Evolutionary conservation across 2,888 invertebrate genomes (phyloP), one percentile per base, ranked within the genome.

Genomic region (Dromius quadrimaculatus): DNA sequence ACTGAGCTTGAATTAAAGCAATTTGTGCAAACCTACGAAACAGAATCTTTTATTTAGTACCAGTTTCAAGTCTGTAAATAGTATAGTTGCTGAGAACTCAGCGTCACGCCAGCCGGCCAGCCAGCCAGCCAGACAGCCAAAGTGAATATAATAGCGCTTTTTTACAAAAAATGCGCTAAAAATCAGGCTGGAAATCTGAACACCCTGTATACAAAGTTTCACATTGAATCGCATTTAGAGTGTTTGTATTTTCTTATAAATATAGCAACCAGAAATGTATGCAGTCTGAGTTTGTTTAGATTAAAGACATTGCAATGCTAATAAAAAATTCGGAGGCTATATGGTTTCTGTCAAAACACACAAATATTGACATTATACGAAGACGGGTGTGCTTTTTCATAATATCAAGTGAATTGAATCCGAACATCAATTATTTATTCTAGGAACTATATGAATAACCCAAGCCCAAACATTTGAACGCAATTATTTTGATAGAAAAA

Each of bases 221-320:
- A n/a, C n/a, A n/a, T n/a, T n/a, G n/a, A n/a, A n/a, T 3, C 28
- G 28, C 8, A 28, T 5, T 41, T 6, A 11, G 32, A 6, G 17
- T 54, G 50, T 54, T 54, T 54, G 50, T 54, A 54, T 54, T 54
- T 54, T 54, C 23, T 54, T 15, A 54, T 54, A 54, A 54, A 54
- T 54, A 54, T 54, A 54, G 50, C 28, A 15, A 15, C 50, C 13
- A 54, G 32, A 28, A 54, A 54, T 54, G 50, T 54, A 15, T 28
- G 50, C 15, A 20, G 47, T 47, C n/a, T 6, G 19, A 20, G 11
- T 47, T 13, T 47, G 50, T 54, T 54, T 54, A 54, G 15, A 28
- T 54, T 23, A 28, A 54, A 54, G 50, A 54, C 28, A 28, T 54
- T 54, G 50, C 50, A 54, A 54, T 54, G 28, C 28, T 23, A 54